Evolutionary conservation across 2,113 vertebrate genomes (phyloP), one percentile per base, ranked within the genome.

Genomic region (Platichthys flesus): DNA sequence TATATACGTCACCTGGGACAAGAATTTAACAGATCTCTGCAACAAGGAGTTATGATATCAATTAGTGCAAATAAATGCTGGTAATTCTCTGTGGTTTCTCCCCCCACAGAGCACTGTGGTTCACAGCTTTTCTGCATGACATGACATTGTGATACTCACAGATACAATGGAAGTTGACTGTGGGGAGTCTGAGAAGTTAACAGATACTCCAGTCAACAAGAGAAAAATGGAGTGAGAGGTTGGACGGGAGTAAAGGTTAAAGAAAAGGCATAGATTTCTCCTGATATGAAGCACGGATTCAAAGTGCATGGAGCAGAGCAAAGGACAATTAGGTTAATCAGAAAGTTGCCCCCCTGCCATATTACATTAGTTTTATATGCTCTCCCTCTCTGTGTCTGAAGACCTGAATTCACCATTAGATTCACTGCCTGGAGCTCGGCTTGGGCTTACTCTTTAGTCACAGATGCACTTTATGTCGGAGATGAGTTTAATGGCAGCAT

Each of bases 401-500:
- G 69, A 80, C 71, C 64, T 76, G 69, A 80, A 76, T 90, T 92
- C 82, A 67, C 71, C 82, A 83, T 90, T 88, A 81, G 76, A 83
- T 81, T 88, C 75, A 71, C 67, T 37, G 91, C 90, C 91, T 77
- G 67, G 63, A 89, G 90, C 89, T 74, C 60, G 86, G 81, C 81
- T 90, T 82, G 86, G 72, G 81, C 86, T 85, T 85, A 84, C 82
- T 89, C 90, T 89, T 92, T 86, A 91, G 86, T 91, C 91, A 92
- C 90, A 91, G 92, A 90, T 90, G 86, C 88, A 91, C 81, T 92
- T 91, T 86, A 89, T 91, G 88, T 88, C 42, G 6, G 70, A 89
- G 90, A 91, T 89, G 88, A 86, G 88, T 91, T 92, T 92, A 92
- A 93, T 89, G 88, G 88, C 67, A 60, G 84, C 89, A 90, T 93